These are phyloP conservation scores for Chionomys nivalis DNA, from an alignment of 2,113 vertebrate species.

Conservation along the genomic window DNA sequence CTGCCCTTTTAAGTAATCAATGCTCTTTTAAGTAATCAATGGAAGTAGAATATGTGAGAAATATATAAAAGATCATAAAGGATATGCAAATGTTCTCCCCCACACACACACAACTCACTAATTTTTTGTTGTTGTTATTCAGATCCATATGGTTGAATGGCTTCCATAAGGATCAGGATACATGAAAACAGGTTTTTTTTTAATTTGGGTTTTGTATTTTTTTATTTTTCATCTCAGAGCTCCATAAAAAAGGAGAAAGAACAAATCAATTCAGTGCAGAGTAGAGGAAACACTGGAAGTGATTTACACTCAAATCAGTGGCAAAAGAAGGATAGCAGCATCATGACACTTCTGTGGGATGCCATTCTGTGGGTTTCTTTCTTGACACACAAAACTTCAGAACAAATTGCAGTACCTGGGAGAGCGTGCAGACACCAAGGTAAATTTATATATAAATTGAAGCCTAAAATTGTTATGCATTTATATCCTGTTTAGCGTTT, in stretches of 20 bases:
- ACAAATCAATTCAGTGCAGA: neutral
- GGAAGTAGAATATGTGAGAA: neutral
- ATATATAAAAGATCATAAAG: neutral
- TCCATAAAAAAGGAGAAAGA: neutral
- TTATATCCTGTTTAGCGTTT: neutral
- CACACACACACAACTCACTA: neutral
- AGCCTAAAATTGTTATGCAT: neutral
- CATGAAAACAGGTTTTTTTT: neutral
- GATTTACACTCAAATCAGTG: neutral
- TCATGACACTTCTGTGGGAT: neutral
- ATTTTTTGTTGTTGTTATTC: neutral
- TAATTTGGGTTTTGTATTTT: neutral
- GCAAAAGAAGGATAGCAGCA: neutral
- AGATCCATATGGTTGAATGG: neutral
- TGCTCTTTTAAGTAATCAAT: neutral
- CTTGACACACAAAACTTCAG: neutral
- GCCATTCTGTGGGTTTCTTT: constrained; percentile 13
- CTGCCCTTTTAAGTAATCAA: neutral
- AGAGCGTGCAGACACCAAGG: neutral
- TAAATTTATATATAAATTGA: neutral
- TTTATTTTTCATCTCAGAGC: neutral
- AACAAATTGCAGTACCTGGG: neutral
- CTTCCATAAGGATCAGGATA: neutral
- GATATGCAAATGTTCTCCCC: neutral
- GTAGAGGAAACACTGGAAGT: constrained; percentile 11